phyloP scores from a whole-genome alignment of 1,140 invertebrate species.

The Drosophila novamexicana region DNA sequence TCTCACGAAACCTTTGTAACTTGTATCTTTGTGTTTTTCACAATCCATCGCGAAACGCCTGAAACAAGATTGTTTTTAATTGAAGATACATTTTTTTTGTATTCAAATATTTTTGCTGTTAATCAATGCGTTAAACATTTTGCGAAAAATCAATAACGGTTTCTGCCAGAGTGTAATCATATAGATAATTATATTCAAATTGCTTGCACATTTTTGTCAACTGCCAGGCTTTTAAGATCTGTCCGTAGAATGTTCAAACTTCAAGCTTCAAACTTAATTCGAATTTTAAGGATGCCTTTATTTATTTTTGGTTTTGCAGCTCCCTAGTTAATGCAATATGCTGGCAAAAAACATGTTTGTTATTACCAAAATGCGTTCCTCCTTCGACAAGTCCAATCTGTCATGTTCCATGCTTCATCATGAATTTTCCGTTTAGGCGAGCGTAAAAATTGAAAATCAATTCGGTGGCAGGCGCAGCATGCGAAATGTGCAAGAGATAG shows the following conservation, averaged over 20 bases:
- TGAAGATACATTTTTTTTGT: too few relatives aligned
- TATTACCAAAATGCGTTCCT: constrained; percentile 15
- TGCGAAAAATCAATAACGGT: too few relatives aligned
- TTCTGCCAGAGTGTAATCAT: neutral
- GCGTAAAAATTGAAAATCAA: constrained; percentile 77
- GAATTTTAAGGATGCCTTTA: constrained; percentile 7
- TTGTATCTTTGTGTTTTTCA: too few relatives aligned
- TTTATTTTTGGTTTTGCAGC: constrained; percentile 3
- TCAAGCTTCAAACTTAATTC: constrained; percentile 11
- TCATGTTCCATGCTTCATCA: constrained; percentile 30
- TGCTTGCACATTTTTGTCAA: constrained; percentile 46
- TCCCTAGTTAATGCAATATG: constrained; percentile 33
- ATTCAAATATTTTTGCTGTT: too few relatives aligned
- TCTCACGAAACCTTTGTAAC: too few relatives aligned
- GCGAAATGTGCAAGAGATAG: constrained; percentile 47
- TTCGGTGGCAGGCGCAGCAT: constrained; percentile 49
- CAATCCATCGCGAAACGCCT: too few relatives aligned
- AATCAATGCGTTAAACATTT: neutral
- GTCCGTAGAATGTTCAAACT: neutral
- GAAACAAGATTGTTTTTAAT: too few relatives aligned
- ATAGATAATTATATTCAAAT: constrained; percentile 57
- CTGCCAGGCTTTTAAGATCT: constrained; percentile 6
- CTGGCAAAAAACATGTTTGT: constrained; percentile 7
- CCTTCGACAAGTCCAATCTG: constrained; percentile 23
- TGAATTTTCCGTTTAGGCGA: constrained; percentile 71